Percentiles rank a stretch among this genome's conserved stretches.
phyloP scores from a whole-genome alignment of 2,797 vertebrate genomes.

The Pristis pectinata region DNA sequence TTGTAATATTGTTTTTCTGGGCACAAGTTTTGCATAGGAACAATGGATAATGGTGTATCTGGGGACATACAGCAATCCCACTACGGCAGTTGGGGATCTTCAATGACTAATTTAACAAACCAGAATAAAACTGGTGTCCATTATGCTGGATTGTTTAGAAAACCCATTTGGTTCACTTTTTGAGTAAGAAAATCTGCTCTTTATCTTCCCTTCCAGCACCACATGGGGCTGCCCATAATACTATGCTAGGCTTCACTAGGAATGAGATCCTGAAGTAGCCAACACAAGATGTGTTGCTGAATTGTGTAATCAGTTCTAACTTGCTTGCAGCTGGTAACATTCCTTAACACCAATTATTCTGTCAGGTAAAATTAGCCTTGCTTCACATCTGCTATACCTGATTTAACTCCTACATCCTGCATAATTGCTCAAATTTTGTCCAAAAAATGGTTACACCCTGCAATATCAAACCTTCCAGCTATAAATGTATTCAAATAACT shows the following conservation, averaged over 20 bases:
- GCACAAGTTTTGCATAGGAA: too few species aligned
- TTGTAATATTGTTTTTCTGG: too few species aligned
- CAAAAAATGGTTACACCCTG: not conserved
- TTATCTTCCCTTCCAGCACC: too few species aligned
- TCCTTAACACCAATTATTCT: not conserved
- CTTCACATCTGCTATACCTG: not conserved
- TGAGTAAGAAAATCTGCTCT: too few species aligned
- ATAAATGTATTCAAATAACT: not conserved
- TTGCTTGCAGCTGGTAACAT: not conserved
- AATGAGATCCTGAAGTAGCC: not conserved
- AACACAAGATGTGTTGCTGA: not conserved
- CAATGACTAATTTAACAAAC: too few species aligned
- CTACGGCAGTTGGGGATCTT: too few species aligned
- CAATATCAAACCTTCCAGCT: not conserved
- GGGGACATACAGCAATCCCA: too few species aligned
- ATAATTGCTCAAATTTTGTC: not conserved
- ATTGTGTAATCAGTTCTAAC: not conserved
- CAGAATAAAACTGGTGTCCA: too few species aligned
- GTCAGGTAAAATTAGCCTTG: not conserved
- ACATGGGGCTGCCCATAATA: not conserved
- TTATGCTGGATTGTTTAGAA: too few species aligned
- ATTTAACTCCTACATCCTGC: not conserved
- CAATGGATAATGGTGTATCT: too few species aligned
- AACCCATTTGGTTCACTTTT: too few species aligned
- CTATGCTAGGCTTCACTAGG: not conserved